These are phyloP conservation scores for Limosa lapponica DNA, from an alignment of 2,797 vertebrate species.

Conservation along the genomic window DNA sequence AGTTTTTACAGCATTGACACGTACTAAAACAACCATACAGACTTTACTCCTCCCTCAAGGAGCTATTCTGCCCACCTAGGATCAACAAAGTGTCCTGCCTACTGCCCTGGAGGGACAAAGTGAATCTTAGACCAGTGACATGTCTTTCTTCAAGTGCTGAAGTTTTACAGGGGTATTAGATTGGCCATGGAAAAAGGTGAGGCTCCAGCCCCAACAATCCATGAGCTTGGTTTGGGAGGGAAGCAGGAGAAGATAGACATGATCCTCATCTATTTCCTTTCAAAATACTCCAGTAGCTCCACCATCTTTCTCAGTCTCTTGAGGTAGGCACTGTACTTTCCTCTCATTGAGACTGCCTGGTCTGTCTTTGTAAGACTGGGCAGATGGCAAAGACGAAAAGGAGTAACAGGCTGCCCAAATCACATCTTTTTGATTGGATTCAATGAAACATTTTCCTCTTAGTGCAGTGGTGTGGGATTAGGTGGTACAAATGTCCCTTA, in stretches of 20 bases:
- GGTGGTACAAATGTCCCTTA: neutral
- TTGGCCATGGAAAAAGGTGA: neutral
- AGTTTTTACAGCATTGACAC: neutral
- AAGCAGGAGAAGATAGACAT: neutral
- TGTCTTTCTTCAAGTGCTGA: neutral
- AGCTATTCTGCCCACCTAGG: neutral
- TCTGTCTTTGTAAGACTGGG: neutral
- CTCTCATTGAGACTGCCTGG: neutral
- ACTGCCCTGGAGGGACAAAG: neutral
- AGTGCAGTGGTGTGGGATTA: neutral
- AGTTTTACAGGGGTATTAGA: neutral
- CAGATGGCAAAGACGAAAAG: neutral
- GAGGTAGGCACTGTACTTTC: neutral
- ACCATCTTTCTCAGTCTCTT: neutral
- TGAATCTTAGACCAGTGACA: neutral
- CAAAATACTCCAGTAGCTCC: neutral
- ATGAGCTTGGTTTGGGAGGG: neutral
- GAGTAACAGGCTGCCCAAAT: neutral
- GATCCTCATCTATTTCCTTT: neutral
- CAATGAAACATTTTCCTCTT: neutral
- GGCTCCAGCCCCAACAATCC: neutral
- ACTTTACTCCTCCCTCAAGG: neutral
- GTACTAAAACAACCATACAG: neutral
- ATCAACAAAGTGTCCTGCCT: neutral
- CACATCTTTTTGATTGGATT: neutral